These are phyloP conservation scores for Chelonus formosanus DNA, from an alignment of 2,888 invertebrate genomes.

Conservation along the genomic window DNA sequence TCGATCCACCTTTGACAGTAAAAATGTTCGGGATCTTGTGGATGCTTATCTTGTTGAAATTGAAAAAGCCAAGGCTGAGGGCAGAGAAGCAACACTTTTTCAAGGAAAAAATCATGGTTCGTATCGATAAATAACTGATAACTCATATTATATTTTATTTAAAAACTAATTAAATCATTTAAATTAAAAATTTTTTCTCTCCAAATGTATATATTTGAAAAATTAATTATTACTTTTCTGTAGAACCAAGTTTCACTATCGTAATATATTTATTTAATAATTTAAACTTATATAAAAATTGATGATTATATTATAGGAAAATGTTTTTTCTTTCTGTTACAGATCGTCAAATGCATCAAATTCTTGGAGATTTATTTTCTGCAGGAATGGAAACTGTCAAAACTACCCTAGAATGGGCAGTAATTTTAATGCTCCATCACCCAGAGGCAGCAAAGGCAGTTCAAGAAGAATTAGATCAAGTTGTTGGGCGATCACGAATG, in stretches of 20 bases:
- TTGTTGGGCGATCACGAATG: slow-evolving; percentile 80
- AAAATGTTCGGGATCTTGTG: slow-evolving; percentile 82
- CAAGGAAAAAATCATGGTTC: slow-evolving; percentile 88
- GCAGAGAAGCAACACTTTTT: slow-evolving; percentile 77
- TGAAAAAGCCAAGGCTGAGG: slow-evolving; percentile 81
- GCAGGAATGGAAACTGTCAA: slow-evolving; percentile 95
- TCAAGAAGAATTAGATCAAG: slow-evolving; percentile 85
- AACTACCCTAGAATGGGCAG: slow-evolving; percentile 86
- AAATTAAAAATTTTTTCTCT: too few relatives aligned
- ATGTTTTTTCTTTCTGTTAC: slow-evolving; percentile 46
- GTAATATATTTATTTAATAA: too few relatives aligned
- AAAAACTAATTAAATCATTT: too few relatives aligned
- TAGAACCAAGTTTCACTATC: too few relatives aligned
- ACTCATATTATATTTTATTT: too few relatives aligned
- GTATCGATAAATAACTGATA: slow-evolving; percentile 49
- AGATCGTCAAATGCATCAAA: slow-evolving; percentile 92
- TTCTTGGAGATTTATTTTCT: slow-evolving; percentile 89
- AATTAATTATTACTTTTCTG: too few relatives aligned
- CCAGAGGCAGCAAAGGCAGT: slow-evolving; percentile 83
- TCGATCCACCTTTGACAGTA: slow-evolving; percentile 76
- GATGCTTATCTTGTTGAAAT: slow-evolving; percentile 89
- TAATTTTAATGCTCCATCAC: slow-evolving; percentile 87
- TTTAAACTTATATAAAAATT: too few relatives aligned
- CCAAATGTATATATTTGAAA: too few relatives aligned
- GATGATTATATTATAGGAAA: too few relatives aligned